Evolutionary conservation across 1,140 invertebrate genomes (phyloP), one percentile per base, ranked within the genome.

Genomic region (Aporrectodea caliginosa): DNA sequence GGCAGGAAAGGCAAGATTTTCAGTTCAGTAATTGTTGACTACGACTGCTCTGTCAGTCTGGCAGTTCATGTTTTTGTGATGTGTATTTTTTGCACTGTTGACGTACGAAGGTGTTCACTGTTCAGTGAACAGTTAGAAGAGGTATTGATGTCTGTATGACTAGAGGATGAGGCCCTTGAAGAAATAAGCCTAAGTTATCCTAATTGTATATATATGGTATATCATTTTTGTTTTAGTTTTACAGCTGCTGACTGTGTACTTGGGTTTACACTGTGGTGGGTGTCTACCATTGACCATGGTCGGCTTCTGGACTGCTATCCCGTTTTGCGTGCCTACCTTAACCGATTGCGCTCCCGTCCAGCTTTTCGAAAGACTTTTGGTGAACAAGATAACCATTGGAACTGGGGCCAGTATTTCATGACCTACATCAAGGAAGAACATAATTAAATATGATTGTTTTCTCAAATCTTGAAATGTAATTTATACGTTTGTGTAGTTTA

Each of bases 171-270:
- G n/a, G n/a, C n/a, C n/a, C n/a, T n/a, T n/a, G n/a, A n/a, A n/a
- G n/a, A n/a, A n/a, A n/a, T n/a, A n/a, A n/a, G n/a, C n/a, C n/a
- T n/a, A n/a, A n/a, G n/a, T n/a, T n/a, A n/a, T n/a, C n/a, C n/a
- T n/a, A 58, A 58, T 58, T 58, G 22, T 58, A 58, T 58, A 58
- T 58, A 58, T 58, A 58, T n/a, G n/a, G n/a, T n/a, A n/a, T n/a
- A n/a, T n/a, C 43, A 77, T 30, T 12, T 2, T 74, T 68, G 16
- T 83, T 82, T 31, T 35, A 85, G 84, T 75, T 82, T 85, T 31
- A 83, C 83, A 58, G 83, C 81, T 32, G 84, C 83, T 31, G 84
- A 85, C 75, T 85, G 84, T 80, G 82, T 85, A 1, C 35, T 85
- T 16, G 84, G 83, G 14, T 85, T 83, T 43, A 83, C 82, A 68